These are phyloP conservation scores for Colostygia pectinataria DNA, from an alignment of 2,888 invertebrate species.

Conservation along the genomic window DNA sequence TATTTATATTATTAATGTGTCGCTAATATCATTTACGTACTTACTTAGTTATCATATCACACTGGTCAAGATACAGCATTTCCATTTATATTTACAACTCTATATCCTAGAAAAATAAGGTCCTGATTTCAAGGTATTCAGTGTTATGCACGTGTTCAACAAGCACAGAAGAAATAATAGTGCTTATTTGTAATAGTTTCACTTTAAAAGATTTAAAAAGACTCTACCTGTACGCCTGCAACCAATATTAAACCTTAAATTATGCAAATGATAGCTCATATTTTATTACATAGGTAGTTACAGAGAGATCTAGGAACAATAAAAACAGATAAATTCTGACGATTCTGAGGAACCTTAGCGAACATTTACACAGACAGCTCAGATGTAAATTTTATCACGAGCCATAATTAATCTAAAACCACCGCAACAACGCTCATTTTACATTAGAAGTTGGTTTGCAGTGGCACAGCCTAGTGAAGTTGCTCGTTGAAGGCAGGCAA, in stretches of 20 bases:
- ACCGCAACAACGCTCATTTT: neutral
- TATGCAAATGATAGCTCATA: too few relatives aligned
- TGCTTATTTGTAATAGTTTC: neutral
- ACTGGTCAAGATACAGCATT: slow-evolving; percentile 7
- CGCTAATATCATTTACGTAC: slow-evolving; percentile 14
- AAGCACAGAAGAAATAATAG: slow-evolving; percentile 4
- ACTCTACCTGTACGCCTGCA: too few relatives aligned
- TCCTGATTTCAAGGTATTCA: neutral
- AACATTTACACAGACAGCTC: too few relatives aligned
- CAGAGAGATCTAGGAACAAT: too few relatives aligned
- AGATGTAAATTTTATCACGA: too few relatives aligned
- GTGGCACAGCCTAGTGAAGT: slow-evolving; percentile 15
- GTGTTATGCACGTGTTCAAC: slow-evolving; percentile 11
- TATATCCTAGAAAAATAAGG: neutral
- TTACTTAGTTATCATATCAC: slow-evolving; percentile 7
- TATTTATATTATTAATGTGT: slow-evolving; percentile 16
- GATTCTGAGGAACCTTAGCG: too few relatives aligned
- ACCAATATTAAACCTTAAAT: too few relatives aligned
- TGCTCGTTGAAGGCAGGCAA: slow-evolving; percentile 30
- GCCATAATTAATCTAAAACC: neutral
- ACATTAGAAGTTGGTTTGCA: neutral
- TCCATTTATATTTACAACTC: slow-evolving; percentile 5
- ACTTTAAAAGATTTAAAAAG: neutral
- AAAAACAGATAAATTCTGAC: too few relatives aligned
- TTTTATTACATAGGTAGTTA: too few relatives aligned